These are phyloP conservation scores for Schizopygopsis pylzovi DNA, from an alignment of 2,797 vertebrate genomes.

Conservation along the genomic window DNA sequence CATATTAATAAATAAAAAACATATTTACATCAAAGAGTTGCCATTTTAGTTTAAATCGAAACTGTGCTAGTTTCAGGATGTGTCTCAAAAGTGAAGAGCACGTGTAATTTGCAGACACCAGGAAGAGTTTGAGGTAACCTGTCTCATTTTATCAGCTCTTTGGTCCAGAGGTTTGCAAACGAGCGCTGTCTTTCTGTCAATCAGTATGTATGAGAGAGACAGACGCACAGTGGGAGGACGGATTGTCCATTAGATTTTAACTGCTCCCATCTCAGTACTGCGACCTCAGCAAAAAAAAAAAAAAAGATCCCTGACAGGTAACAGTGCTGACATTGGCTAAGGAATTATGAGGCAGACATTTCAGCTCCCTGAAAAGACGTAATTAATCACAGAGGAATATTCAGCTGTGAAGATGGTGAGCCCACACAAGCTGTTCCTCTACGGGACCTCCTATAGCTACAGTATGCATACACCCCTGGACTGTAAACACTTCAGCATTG, in stretches of 20 bases:
- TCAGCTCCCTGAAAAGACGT: slow-evolving; percentile 58
- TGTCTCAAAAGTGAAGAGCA: not conserved
- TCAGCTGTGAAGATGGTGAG: slow-evolving; percentile 21
- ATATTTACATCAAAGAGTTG: not conserved
- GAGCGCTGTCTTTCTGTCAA: slow-evolving; percentile 65
- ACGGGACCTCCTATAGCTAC: slow-evolving; percentile 24
- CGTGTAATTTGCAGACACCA: slow-evolving; percentile 34
- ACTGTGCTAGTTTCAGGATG: not conserved
- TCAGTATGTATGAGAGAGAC: slow-evolving; percentile 66
- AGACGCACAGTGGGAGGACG: slow-evolving; percentile 63
- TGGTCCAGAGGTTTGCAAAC: slow-evolving; percentile 69
- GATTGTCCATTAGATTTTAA: slow-evolving; percentile 73
- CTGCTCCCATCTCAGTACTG: slow-evolving; percentile 60
- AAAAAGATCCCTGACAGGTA: slow-evolving; percentile 64
- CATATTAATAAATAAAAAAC: not conserved
- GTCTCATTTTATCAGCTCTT: slow-evolving; percentile 61
- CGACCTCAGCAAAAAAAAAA: slow-evolving; percentile 66
- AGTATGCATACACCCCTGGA: not conserved
- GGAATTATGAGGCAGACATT: slow-evolving; percentile 69
- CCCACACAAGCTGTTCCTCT: slow-evolving; percentile 35
- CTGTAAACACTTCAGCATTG: slow-evolving; percentile 11
- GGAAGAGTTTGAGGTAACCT: slow-evolving; percentile 68
- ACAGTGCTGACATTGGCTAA: slow-evolving; percentile 61
- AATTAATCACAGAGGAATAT: slow-evolving; percentile 59
- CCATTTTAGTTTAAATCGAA: not conserved